Base-by-base conservation (phyloP, 2,797 vertebrate genomes). In the Eidolon dupreanum region DNA sequence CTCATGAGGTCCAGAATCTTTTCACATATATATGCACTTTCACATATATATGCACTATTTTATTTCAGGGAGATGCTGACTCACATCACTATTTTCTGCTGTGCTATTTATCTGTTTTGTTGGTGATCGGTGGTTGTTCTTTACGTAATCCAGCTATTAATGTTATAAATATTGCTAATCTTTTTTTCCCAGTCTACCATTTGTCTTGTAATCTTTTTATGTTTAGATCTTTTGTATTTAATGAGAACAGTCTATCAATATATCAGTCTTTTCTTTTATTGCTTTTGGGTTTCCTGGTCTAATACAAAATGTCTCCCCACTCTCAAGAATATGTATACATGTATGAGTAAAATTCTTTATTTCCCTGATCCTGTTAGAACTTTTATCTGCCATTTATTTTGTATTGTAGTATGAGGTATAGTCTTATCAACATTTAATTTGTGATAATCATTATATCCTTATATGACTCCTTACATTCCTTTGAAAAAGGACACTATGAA, bases 61-160 rank as follows among this genome's bases (percentile, higher is more conserved):
- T 53, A 82, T 93, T 90, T 70, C 71, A 81, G 20, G 28, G 19
- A 79, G 71, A 28, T 94, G 51, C 77, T 93, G 63, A 88, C 90
- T 90, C 46, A 65, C 28, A 81, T 53, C 33, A 17, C 61, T 90
- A 22, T 57, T 92, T 95, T 92, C 43, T 90, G 33, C 65, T 57
- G 36, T 41, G 53, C 92, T 86, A 82, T 85, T 96, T 95, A 74
- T 96, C 87, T 73, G 61, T 79, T 75, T 90, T 81, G 71, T 10
- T 75, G 51, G 12, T 85, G 92, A 96, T 94, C 86, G 82, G 73
- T 71, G 85, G 46, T 68, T 95, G 46, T 91, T 97, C 77, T 93
- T 95, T 87, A 90, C 63, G 73, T 92, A 96, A 88, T 88, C 49
- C 61, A 88, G 82, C 83, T 95, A 87, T 94, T 96, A 96, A 94